Percentiles rank a stretch among this genome's conserved stretches.
These are phyloP conservation scores for Lepisosteus osseus DNA, from an alignment of 2,113 vertebrate species.

Conservation along the genomic window DNA sequence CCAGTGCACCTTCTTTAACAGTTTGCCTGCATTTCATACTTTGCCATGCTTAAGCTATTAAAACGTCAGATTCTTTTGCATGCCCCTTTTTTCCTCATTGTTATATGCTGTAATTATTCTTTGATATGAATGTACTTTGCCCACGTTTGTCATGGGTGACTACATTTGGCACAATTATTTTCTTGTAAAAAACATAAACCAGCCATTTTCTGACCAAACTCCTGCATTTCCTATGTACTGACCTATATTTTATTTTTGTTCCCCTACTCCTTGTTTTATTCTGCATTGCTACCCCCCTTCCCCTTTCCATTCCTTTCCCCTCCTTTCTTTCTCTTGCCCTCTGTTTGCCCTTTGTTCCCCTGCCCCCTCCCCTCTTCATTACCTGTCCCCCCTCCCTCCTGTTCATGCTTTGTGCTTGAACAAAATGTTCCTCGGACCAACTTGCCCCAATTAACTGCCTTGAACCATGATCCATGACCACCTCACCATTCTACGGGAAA, in stretches of 20 bases:
- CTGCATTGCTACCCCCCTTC: slow-evolving; percentile 79
- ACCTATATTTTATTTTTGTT: slow-evolving; percentile 98
- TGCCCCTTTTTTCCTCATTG: slow-evolving; percentile 67
- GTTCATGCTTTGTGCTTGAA: slow-evolving; percentile 90
- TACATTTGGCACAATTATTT: slow-evolving; percentile 86
- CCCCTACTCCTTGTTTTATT: slow-evolving; percentile 84
- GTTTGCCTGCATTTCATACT: slow-evolving; percentile 77
- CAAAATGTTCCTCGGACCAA: slow-evolving; percentile 93
- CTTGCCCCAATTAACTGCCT: slow-evolving; percentile 94
- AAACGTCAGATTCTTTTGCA: slow-evolving; percentile 75
- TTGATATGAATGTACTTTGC: slow-evolving; percentile 86
- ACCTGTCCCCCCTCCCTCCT: slow-evolving; percentile 45
- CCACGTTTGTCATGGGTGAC: slow-evolving; percentile 90
- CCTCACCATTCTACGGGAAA: slow-evolving; percentile 98
- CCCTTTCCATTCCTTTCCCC: slow-evolving; percentile 62
- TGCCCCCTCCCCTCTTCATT: slow-evolving; percentile 64
- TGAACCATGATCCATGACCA: slow-evolving; percentile 98
- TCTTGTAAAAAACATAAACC: slow-evolving; percentile 93
- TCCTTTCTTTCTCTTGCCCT: slow-evolving; percentile 57
- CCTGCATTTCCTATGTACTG: slow-evolving; percentile 99
- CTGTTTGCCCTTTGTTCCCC: slow-evolving; percentile 56
- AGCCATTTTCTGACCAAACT: slow-evolving; percentile 99
- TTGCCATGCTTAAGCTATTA: slow-evolving; percentile 70
- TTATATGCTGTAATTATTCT: slow-evolving; percentile 76
- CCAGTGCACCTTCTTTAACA: slow-evolving; percentile 66